A percentile compares a stretch with the other conserved stretches of the same genome.
phyloP scores from a whole-genome alignment of 2,113 vertebrate genomes.

The Cochlearius cochlearius region DNA sequence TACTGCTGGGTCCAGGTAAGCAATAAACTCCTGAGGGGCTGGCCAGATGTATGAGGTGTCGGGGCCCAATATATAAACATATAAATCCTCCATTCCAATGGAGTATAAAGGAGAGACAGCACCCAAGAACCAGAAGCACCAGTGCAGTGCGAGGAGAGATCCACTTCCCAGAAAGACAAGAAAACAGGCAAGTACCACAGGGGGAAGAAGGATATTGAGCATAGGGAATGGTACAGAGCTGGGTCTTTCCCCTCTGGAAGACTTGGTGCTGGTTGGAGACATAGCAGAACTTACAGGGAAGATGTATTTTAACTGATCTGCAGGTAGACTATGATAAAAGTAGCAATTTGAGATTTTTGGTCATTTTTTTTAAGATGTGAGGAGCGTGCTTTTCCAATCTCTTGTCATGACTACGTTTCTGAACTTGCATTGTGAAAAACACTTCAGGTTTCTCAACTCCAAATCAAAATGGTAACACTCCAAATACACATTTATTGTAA shows the following conservation, averaged over 20 bases:
- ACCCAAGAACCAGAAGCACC: neutral
- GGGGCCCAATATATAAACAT: neutral
- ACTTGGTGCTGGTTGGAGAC: neutral
- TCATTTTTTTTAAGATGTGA: neutral
- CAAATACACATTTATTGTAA: neutral
- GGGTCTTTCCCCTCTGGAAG: neutral
- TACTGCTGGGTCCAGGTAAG: neutral
- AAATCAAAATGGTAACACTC: neutral
- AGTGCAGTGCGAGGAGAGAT: neutral
- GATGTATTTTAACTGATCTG: neutral
- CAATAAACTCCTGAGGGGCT: neutral
- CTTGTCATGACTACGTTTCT: neutral
- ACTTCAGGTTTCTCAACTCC: neutral
- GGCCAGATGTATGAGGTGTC: neutral
- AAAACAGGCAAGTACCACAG: neutral
- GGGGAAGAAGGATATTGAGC: neutral
- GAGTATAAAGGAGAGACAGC: neutral
- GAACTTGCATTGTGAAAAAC: neutral
- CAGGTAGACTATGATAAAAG: neutral
- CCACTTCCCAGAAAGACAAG: neutral
- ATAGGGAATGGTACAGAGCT: neutral
- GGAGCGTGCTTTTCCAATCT: neutral
- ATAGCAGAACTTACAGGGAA: accelerated
- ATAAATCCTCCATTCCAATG: neutral
- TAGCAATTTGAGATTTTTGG: neutral